Base-by-base conservation (phyloP, 2,888 invertebrate genomes). In the Folsomia manolachei region DNA sequence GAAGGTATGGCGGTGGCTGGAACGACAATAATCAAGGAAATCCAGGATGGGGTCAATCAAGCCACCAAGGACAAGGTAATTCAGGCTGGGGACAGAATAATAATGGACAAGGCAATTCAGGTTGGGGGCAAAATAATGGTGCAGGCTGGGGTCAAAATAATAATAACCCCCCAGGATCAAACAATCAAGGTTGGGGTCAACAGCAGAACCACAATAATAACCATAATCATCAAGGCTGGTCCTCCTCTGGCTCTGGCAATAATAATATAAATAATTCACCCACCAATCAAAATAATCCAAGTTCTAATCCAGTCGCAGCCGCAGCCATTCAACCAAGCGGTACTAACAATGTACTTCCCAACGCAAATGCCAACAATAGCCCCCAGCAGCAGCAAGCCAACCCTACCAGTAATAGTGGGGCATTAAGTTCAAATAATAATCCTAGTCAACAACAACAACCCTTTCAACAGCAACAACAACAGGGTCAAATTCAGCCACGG, bases 121-220 rank as follows among this genome's bases (percentile, higher is more conserved):
- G 39, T 39, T 39, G 39, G 39, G 39, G 39, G 14, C 14, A 4
- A 39, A 39, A 39, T 39, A 39, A 39, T 39, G n/a, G n/a, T 21
- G 11, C 7, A 56, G 56, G 56, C 56, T 56, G 56, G 56, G 56
- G 56, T 19, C 56, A 56, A n/a, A 56, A 56, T 56, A 56, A 56
- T 21, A 7, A 56, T 19, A 56, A 56, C 21, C 21, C 7, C n/a
- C n/a, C n/a, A n/a, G 56, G 21, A 56, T 51, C 51, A 51, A 51
- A 9, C 51, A 51, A 56, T 21, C 56, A 56, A 56, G 56, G 56
- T n/a, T 56, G 56, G 56, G 56, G 56, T 19, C 21, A n/a, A n/a
- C n/a, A 18, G 21, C 56, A 56, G 7, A 18, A 56, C 56, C 7
- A 56, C 21, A 56, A 56, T n/a, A 18, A 56, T 9, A 51, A 51